These are phyloP conservation scores for Thalassaphorura encarpata DNA, from an alignment of 1,140 invertebrate species.

Conservation along the genomic window DNA sequence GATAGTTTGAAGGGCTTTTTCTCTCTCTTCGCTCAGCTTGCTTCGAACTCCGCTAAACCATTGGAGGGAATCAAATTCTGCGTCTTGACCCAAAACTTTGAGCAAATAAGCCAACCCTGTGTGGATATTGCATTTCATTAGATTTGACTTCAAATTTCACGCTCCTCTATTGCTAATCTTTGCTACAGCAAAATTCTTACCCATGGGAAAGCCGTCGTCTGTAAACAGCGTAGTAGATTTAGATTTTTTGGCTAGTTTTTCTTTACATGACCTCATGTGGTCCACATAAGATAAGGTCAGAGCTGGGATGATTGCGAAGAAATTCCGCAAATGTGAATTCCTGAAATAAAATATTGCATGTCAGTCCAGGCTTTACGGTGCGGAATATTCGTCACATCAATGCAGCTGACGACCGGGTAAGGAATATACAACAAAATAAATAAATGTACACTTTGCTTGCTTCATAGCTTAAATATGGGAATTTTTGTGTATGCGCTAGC, in stretches of 20 bases:
- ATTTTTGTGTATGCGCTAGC: too few relatives aligned
- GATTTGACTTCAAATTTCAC: neutral
- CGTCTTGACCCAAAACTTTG: constrained; percentile 51
- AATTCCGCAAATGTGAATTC: constrained; percentile 84
- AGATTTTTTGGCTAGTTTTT: constrained; percentile 79
- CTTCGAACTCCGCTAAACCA: constrained; percentile 87
- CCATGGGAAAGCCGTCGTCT: constrained; percentile 97
- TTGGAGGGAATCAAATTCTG: constrained; percentile 83
- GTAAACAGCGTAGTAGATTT: constrained; percentile 79
- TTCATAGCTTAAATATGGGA: too few relatives aligned
- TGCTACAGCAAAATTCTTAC: constrained; percentile 41
- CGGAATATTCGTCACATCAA: too few relatives aligned
- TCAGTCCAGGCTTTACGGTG: too few relatives aligned
- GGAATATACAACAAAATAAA: too few relatives aligned
- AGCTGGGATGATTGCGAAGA: constrained; percentile 87
- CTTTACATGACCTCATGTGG: constrained; percentile 81
- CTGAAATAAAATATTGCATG: constrained; percentile 40
- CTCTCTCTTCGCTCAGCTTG: constrained; percentile 55
- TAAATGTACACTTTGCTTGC: too few relatives aligned
- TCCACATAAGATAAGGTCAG: constrained; percentile 93
- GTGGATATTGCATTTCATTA: too few relatives aligned
- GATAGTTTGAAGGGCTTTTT: constrained; percentile 47
- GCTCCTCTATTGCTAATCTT: neutral
- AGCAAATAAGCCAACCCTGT: constrained; percentile 58
- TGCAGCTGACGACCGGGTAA: too few relatives aligned